Base-by-base conservation (phyloP, 2,888 invertebrate genomes). In the Thysanoteuthis rhombus region DNA sequence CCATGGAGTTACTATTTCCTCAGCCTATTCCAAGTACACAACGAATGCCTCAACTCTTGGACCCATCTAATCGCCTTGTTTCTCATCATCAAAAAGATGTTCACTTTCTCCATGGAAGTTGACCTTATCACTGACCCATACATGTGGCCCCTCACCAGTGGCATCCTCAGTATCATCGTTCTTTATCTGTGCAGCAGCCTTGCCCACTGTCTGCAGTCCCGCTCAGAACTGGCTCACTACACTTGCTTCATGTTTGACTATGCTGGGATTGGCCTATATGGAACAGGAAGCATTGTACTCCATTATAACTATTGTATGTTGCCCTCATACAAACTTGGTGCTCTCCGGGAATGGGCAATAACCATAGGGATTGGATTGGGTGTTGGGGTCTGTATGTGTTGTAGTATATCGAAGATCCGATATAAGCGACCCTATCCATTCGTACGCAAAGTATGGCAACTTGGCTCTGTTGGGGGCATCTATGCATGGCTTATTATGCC, bases 231-330 rank as follows among this genome's bases (percentile, higher is more conserved):
- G 45, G 95, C 95, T n/a, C 97, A 97, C 94, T 97, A 97, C 94
- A 96, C 96, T 12, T 96, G 96, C 47, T 97, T 97, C 94, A 97
- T 97, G 96, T 94, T 97, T 42, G 97, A 97, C 94, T 97, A 97
- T 94, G 96, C 96, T 45, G 97, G 96, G 42, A 97, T 97, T 89
- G 97, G 97, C n/a, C 94, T 97, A 93, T 97, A 97, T 94, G 97
- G 97, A n/a, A 95, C 97, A 25, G 97, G 97, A n/a, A 96, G 96
- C 94, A 96, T 96, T 39, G 95, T 97, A 58, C 95, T 96, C n/a
- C 97, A 97, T 94, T 96, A 96, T 92, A 95, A 95, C 93, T 97
- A 97, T 94, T 96, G 96, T 93, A 95, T 95, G 93, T 96, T 96
- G 92, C 95, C 95, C 58, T 94, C 95, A 58, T 94, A 97, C 47